These are phyloP conservation scores for Ips nitidus DNA, from an alignment of 1,140 invertebrate genomes.

Conservation along the genomic window DNA sequence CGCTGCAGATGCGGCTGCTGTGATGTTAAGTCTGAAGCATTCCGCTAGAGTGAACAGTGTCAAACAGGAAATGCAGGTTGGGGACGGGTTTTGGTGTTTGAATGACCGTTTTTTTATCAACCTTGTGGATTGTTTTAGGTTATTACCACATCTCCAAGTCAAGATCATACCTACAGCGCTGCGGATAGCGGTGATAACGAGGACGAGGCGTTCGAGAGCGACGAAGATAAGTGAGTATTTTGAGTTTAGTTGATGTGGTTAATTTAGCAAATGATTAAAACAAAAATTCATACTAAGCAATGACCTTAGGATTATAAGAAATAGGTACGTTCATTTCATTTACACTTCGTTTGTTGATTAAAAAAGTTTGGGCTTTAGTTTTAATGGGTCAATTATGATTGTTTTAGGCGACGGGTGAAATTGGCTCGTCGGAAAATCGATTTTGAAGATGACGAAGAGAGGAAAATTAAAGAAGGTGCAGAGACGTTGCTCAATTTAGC, in stretches of 20 bases:
- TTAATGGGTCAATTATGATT: background rate
- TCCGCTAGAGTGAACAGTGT: constrained; percentile 55
- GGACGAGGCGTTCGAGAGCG: constrained; percentile 58
- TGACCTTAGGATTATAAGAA: constrained; percentile 30
- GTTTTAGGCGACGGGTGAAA: constrained; percentile 40
- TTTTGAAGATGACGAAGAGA: constrained; percentile 69
- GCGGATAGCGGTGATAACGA: constrained; percentile 49
- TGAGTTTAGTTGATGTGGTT: background rate
- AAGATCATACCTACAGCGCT: constrained; percentile 77
- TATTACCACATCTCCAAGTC: constrained; percentile 72
- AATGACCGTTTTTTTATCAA: background rate
- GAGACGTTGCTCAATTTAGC: constrained; percentile 76
- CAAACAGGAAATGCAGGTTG: constrained; percentile 51
- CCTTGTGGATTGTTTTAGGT: constrained; percentile 51
- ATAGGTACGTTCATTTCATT: constrained; percentile 17
- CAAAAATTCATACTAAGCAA: constrained; percentile 11
- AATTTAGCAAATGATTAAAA: background rate
- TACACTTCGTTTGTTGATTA: background rate
- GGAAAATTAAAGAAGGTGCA: constrained; percentile 76
- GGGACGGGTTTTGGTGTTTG: background rate
- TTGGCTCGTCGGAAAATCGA: constrained; percentile 46
- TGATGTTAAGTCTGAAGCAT: constrained; percentile 79
- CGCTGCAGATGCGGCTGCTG: constrained; percentile 79
- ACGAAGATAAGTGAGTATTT: constrained; percentile 55
- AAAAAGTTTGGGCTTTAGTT: no score